Base-by-base conservation (phyloP, 2,888 invertebrate genomes). In the Cosmia pyralina region DNA sequence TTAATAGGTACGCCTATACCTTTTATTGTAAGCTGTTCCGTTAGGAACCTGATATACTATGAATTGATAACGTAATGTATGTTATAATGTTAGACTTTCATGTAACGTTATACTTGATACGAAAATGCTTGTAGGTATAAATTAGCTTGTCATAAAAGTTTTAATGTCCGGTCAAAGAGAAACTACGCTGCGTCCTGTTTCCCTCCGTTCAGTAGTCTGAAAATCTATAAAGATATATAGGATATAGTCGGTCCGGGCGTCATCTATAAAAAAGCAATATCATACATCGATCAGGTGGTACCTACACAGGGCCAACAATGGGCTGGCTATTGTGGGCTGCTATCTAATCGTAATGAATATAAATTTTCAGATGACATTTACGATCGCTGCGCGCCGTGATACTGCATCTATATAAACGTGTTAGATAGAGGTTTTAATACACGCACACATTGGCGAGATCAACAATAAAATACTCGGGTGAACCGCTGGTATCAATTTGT, bases 281-380 rank as follows among this genome's bases (percentile, higher is more conserved):
- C 94, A 92, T 91, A 93, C 94, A 92, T 95, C 95, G 94, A 95
- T 96, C 95, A 95, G 93, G 90, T 90, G 88, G 90, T 93, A 92
- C 38, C 38, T 38, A 38, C 89, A 89, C 87, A 89, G 90, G 90
- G 86, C 89, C 92, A 94, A 95, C 95, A 96, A 95, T 94, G 89
- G 94, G 82, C 90, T 87, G 90, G 91, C 92, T 89, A 94, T 95
- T 95, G 94, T 94, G 92, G 90, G 89, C 91, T 92, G 92, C 93
- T 95, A 95, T 96, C 96, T 95, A 95, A 95, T 95, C 95, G 96
- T 95, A 94, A 95, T 96, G 94, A 95, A 96, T 95, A 96, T 96
- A 96, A 96, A 96, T 96, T 95, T 95, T 94, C 94, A 93, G 94
- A 95, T 95, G 96, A 96, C 96, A 95, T 96, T 96, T 95, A 96